Evolutionary conservation across 2,113 vertebrate genomes (phyloP).

Genomic region (Myotis lucifugus): DNA sequence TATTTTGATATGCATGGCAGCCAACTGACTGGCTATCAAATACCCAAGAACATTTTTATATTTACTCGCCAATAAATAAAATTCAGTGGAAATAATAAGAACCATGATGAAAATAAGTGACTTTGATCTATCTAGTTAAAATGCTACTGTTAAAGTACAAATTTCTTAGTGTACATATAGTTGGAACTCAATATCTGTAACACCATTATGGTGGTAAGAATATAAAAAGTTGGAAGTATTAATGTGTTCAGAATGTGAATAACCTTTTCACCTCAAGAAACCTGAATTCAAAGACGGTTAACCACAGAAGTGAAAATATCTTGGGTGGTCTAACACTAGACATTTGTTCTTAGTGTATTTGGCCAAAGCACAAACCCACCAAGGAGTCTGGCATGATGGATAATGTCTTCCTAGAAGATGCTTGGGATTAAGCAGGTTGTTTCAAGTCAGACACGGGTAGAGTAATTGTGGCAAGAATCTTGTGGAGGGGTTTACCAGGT

Average conservation of each 20-base stretch:
- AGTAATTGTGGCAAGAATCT: constrained; percentile 17
- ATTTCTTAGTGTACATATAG: neutral
- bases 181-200: neutral
- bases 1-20: neutral
- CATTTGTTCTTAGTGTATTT: constrained; percentile 46
- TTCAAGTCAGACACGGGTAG: constrained; percentile 13
- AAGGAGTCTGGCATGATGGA: neutral
- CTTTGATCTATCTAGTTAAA: constrained; percentile 24
- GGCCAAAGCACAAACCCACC: constrained; percentile 52
- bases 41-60: neutral
- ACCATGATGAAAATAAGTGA: neutral
- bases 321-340: constrained; percentile 46
- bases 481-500: constrained; percentile 1
- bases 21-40: neutral
- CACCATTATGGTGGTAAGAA: neutral
- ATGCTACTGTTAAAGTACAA: neutral
- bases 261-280: constrained; percentile 63
- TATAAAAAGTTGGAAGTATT: constrained; percentile 55
- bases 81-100: constrained; percentile 12
- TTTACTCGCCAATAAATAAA: constrained; percentile 28
- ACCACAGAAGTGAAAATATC: constrained; percentile 58
- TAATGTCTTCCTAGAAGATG: constrained; percentile 28
- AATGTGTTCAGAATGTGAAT: constrained; percentile 51
- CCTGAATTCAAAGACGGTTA: constrained; percentile 59
- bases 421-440: constrained; percentile 25